Percentiles rank a stretch among this genome's conserved stretches.
Evolutionary conservation across 2,113 vertebrate species (phyloP).

Genomic region (Pagrus major): DNA sequence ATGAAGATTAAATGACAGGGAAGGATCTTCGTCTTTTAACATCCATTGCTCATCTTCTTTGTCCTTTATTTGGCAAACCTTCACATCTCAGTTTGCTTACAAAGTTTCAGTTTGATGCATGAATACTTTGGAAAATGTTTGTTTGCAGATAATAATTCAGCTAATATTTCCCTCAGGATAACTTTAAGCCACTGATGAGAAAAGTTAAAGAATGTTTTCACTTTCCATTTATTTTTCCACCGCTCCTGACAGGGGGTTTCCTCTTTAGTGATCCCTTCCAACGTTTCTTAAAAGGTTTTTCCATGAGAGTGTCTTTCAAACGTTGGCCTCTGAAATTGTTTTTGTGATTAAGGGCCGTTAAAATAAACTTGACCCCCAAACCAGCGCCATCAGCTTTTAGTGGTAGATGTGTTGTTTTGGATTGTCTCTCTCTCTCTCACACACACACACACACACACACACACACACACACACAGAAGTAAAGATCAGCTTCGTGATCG

Average conservation of each 20-base stretch:
- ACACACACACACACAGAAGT: neutral
- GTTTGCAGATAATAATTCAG: neutral
- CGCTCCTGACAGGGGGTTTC: conserved; percentile 12
- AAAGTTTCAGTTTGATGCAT: too few species aligned
- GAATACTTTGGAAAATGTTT: neutral
- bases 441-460: neutral
- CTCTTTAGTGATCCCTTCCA: neutral
- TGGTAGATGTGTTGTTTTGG: neutral
- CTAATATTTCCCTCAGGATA: conserved; percentile 2
- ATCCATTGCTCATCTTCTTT: neutral
- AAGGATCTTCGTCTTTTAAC: neutral
- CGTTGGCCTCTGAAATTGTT: conserved; percentile 5
- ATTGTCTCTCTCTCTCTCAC: too few species aligned
- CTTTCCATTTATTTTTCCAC: conserved; percentile 22
- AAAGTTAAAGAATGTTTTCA: conserved; percentile 7
- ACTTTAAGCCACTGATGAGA: conserved; percentile 4
- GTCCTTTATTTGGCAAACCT: neutral
- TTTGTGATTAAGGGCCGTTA: neutral
- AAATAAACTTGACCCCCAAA: conserved; percentile 1
- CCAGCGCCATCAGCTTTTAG: neutral
- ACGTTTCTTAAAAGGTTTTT: conserved; percentile 38
- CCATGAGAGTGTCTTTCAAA: conserved; percentile 7
- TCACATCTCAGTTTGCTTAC: neutral
- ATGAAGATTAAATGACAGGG: too few species aligned
- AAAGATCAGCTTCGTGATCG: neutral